These are phyloP conservation scores for Rotaria magnacalcarata DNA, from an alignment of 2,888 invertebrate species.

Conservation along the genomic window DNA sequence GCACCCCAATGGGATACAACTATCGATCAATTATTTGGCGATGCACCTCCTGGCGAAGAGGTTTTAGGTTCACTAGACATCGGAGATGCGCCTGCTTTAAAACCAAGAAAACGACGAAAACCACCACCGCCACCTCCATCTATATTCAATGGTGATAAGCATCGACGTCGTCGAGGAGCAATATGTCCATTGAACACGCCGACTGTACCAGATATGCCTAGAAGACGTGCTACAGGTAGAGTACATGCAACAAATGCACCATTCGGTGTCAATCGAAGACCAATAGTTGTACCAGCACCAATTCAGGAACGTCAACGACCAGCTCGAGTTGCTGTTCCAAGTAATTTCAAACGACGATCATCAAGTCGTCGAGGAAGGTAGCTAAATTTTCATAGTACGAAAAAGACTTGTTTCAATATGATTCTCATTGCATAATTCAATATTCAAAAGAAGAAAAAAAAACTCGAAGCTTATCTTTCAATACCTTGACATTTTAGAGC, in stretches of 20 bases:
- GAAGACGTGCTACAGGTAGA: background rate
- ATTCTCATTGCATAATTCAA: background rate
- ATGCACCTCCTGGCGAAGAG: background rate
- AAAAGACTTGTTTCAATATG: background rate
- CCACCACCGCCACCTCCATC: background rate
- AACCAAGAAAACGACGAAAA: background rate
- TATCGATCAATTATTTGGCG: conserved; percentile 28
- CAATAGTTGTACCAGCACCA: background rate
- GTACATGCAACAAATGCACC: background rate
- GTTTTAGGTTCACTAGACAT: background rate
- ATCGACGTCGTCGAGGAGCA: background rate
- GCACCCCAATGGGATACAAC: background rate
- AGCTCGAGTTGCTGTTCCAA: background rate
- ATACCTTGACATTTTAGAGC: background rate
- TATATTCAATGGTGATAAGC: background rate
- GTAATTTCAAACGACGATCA: background rate
- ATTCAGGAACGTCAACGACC: background rate
- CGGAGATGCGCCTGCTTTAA: background rate
- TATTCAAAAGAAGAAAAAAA: background rate
- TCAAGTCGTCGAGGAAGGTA: background rate
- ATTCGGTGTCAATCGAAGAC: background rate
- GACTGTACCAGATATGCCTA: background rate
- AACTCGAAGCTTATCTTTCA: background rate
- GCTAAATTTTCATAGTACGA: background rate
- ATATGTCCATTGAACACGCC: background rate